Conservation (phyloP, 2,113 vertebrate species). For the Cygnus buccinator region DNA sequence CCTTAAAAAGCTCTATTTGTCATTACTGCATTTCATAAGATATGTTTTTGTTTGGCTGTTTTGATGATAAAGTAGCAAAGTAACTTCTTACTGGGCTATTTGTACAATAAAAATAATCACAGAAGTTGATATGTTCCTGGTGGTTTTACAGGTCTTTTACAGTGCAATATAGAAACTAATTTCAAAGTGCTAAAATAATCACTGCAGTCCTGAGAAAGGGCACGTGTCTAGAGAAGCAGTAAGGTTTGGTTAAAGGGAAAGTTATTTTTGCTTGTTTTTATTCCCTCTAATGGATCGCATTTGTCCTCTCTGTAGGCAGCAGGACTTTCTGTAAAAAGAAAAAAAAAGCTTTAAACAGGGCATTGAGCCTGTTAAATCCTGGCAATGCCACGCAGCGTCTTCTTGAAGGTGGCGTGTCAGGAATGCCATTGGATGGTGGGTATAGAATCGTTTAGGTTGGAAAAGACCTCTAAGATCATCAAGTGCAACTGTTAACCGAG, state of each 20-base stretch:
- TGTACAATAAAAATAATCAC: neutral
- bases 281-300: fast-evolving
- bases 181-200: neutral
- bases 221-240: neutral
- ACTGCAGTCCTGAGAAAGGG: neutral
- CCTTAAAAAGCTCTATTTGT: neutral
- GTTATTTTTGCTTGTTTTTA: neutral
- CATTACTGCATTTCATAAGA: neutral
- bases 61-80: neutral
- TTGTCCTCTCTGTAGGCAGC: constrained; percentile 60
- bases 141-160: neutral
- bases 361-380: constrained; percentile 69
- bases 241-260: neutral
- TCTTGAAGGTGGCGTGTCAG: constrained; percentile 79
- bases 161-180: neutral
- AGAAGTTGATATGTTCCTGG: fast-evolving
- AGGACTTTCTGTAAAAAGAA: constrained; percentile 74
- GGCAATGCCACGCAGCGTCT: constrained; percentile 80
- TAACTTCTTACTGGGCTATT: neutral
- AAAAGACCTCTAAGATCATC: too few relatives aligned
- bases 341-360: constrained; percentile 79
- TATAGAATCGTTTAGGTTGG: neutral
- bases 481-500: too few relatives aligned
- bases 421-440: constrained; percentile 78
- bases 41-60: neutral